Conservation (phyloP, 2,797 vertebrate genomes). For the Gymnothorax javanicus region DNA sequence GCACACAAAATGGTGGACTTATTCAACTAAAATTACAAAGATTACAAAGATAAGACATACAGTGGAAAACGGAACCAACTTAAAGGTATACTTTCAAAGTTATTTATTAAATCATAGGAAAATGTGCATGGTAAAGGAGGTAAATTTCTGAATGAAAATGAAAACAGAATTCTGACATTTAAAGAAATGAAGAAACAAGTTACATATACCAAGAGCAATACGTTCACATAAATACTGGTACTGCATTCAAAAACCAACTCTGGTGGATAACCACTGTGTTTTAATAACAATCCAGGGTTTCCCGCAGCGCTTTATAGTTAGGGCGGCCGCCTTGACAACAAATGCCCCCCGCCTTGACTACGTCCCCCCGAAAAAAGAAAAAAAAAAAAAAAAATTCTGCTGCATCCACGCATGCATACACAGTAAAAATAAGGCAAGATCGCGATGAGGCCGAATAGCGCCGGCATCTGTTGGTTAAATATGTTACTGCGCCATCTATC, state of each 20-base stretch:
- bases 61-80: not conserved
- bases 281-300: constrained; percentile 27
- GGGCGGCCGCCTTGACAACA: too few relatives aligned
- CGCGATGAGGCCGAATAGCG: too few relatives aligned
- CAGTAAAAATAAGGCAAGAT: too few relatives aligned
- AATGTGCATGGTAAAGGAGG: constrained; percentile 53
- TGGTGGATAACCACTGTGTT: constrained; percentile 12
- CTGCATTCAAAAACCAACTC: constrained; percentile 53
- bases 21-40: not conserved
- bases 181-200: not conserved
- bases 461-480: too few relatives aligned
- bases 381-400: too few relatives aligned
- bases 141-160: constrained; percentile 35
- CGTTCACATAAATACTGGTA: constrained; percentile 39
- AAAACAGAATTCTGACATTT: constrained; percentile 38
- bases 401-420: too few relatives aligned
- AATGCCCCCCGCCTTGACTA: too few relatives aligned
- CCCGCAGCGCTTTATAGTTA: too few relatives aligned
- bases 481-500: too few relatives aligned
- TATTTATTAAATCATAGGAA: constrained; percentile 61
- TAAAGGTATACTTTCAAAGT: constrained; percentile 47
- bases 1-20: not conserved
- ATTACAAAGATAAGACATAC: not conserved
- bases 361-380: too few relatives aligned
- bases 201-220: constrained; percentile 38